Conservation (phyloP, 2,888 invertebrate genomes). For the Anaspis maculata region DNA sequence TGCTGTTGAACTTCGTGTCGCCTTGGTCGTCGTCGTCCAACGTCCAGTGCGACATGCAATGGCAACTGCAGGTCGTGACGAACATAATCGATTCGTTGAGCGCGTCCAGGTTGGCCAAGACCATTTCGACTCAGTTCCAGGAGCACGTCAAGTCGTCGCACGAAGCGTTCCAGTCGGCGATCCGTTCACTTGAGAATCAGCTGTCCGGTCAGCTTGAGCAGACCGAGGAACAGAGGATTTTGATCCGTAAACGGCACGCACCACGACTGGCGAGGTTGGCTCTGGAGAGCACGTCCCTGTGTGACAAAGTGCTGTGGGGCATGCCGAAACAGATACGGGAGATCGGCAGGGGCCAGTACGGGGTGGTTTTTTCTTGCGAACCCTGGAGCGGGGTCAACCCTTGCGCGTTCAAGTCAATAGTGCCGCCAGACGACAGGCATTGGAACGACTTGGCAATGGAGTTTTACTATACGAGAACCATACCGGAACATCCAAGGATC, state of each 20-base stretch:
- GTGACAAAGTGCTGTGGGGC: slow-evolving; percentile 68
- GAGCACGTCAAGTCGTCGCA: slow-evolving; percentile 70
- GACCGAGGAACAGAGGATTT: slow-evolving; percentile 70
- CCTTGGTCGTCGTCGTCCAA: slow-evolving; percentile 49
- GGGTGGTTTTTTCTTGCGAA: slow-evolving; percentile 77
- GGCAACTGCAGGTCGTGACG: slow-evolving; percentile 62
- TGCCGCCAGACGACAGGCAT: slow-evolving; percentile 81
- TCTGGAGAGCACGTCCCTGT: slow-evolving; percentile 75
- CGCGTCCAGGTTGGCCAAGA: slow-evolving; percentile 60
- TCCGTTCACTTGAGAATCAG: slow-evolving; percentile 61
- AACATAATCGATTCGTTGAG: slow-evolving; percentile 64
- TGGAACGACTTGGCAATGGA: slow-evolving; percentile 88
- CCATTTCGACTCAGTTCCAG: slow-evolving; percentile 64
- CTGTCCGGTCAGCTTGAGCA: slow-evolving; percentile 65
- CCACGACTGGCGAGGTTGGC: slow-evolving; percentile 74
- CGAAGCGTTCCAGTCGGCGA: slow-evolving; percentile 65
- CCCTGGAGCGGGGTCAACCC: slow-evolving; percentile 66
- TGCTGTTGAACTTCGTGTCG: slow-evolving; percentile 51
- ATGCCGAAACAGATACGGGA: slow-evolving; percentile 57
- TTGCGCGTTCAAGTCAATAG: slow-evolving; percentile 79
- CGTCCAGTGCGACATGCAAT: slow-evolving; percentile 44
- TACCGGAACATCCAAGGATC: slow-evolving; percentile 74
- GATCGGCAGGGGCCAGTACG: slow-evolving; percentile 79
- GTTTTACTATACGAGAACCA: slow-evolving; percentile 80
- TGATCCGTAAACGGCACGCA: slow-evolving; percentile 69